A percentile compares a stretch with the other conserved stretches of the same genome.
Evolutionary conservation across 2,888 invertebrate genomes (phyloP).

Genomic region (Temnothorax rugatulus): DNA sequence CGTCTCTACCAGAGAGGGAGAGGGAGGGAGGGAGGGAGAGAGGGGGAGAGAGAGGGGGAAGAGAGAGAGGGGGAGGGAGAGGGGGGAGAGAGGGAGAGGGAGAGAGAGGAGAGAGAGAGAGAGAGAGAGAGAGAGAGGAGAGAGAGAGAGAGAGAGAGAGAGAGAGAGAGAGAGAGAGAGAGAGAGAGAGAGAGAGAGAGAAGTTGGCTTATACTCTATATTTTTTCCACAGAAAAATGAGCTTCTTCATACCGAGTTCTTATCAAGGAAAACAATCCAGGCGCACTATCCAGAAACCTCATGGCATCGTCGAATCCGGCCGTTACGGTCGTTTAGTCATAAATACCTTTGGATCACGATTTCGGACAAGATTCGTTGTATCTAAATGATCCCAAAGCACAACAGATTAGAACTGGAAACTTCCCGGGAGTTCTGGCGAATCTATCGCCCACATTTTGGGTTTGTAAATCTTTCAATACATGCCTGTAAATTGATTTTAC

Average conservation of each 20-base stretch:
- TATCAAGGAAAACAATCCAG: conserved; percentile 26
- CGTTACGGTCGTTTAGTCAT: conserved; percentile 35
- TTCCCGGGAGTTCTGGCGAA: conserved; percentile 24
- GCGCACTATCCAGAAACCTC: conserved; percentile 29
- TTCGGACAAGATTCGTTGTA: conserved; percentile 67
- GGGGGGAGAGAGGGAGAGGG: too few relatives aligned
- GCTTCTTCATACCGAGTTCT: conserved; percentile 24
- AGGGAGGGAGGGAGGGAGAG: neutral
- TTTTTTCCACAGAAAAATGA: conserved; percentile 44
- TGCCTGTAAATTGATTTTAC: neutral
- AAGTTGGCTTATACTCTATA: conserved; percentile 27
- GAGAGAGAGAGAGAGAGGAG: too few relatives aligned
- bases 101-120: too few relatives aligned
- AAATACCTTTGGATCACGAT: conserved; percentile 49
- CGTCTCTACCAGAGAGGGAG: neutral
- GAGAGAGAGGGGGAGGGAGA: too few relatives aligned
- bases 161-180: neutral
- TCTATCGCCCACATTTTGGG: neutral
- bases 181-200: neutral
- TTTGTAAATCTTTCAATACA: conserved; percentile 37
- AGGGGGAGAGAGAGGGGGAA: too few relatives aligned
- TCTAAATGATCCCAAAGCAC: conserved; percentile 60
- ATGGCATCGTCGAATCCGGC: neutral
- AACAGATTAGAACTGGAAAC: conserved; percentile 54
- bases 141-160: too few relatives aligned